Percentiles rank a stretch among this genome's conserved stretches.
These are phyloP conservation scores for Xanthostigma xanthostigma DNA, from an alignment of 2,888 invertebrate species.

Conservation along the genomic window DNA sequence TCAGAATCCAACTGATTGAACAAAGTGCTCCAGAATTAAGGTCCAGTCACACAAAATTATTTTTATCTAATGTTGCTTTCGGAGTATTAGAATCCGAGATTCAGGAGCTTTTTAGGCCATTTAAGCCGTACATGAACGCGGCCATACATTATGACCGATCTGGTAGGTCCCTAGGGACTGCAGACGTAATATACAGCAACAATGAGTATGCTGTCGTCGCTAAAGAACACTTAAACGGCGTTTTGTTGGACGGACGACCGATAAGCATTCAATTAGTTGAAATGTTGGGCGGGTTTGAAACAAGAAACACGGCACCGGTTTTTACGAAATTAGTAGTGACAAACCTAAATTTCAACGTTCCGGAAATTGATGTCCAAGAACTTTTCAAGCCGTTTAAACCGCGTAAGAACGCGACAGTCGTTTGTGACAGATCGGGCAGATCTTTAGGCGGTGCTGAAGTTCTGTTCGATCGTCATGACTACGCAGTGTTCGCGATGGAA, in stretches of 20 bases:
- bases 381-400: too few species aligned
- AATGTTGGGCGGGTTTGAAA: too few species aligned
- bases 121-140: conserved; percentile 86
- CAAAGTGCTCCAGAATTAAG: conserved; percentile 29
- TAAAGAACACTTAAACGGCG: conserved; percentile 95
- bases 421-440: too few species aligned
- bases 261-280: conserved; percentile 67
- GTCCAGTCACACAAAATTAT: conserved; percentile 65
- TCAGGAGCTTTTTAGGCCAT: conserved; percentile 92
- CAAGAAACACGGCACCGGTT: too few species aligned
- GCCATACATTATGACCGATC: conserved; percentile 95
- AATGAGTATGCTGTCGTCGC: conserved; percentile 84
- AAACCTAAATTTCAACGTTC: too few species aligned
- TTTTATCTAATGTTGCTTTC: conserved; percentile 93
- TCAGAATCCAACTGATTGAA: conserved; percentile 86
- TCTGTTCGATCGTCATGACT: too few species aligned
- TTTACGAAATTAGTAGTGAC: too few species aligned
- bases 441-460: too few species aligned
- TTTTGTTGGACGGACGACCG: conserved; percentile 89
- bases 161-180: conserved; percentile 90
- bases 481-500: too few species aligned
- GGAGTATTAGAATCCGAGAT: conserved; percentile 95
- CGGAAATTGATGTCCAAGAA: too few species aligned
- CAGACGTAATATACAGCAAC: conserved; percentile 91
- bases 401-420: too few species aligned